Conservation (phyloP, 2,113 vertebrate genomes). For the Carlito syrichta region DNA sequence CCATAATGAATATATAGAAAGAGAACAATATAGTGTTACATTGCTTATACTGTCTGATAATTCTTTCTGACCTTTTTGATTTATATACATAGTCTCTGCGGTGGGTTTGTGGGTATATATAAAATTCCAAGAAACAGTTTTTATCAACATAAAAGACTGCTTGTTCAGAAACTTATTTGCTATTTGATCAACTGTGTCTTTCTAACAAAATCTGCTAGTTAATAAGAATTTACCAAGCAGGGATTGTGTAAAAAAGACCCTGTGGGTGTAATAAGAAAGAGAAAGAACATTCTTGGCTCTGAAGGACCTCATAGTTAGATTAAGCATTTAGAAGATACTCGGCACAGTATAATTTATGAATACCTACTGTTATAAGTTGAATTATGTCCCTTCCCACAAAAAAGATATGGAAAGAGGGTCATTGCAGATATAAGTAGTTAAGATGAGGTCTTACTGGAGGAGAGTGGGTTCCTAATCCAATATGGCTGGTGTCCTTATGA, state of each 20-base stretch:
- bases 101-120: not conserved
- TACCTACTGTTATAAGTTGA: not conserved
- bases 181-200: not conserved
- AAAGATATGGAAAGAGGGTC: not conserved
- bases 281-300: not conserved
- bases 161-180: not conserved
- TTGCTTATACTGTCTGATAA: not conserved
- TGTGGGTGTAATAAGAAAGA: not conserved
- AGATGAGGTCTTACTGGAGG: not conserved
- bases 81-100: not conserved
- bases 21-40: not conserved
- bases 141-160: not conserved
- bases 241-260: not conserved
- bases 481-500: not conserved
- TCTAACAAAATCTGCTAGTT: not conserved
- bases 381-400: not conserved
- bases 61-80: not conserved
- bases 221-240: not conserved
- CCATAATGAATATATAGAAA: not conserved
- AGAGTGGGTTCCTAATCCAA: rapidly evolving
- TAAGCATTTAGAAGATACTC: not conserved
- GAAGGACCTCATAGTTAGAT: not conserved
- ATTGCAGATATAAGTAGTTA: not conserved
- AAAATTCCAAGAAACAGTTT: not conserved
- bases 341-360: not conserved